phyloP scores from a whole-genome alignment of 2,797 vertebrate species.

The Hemibagrus guttatus region DNA sequence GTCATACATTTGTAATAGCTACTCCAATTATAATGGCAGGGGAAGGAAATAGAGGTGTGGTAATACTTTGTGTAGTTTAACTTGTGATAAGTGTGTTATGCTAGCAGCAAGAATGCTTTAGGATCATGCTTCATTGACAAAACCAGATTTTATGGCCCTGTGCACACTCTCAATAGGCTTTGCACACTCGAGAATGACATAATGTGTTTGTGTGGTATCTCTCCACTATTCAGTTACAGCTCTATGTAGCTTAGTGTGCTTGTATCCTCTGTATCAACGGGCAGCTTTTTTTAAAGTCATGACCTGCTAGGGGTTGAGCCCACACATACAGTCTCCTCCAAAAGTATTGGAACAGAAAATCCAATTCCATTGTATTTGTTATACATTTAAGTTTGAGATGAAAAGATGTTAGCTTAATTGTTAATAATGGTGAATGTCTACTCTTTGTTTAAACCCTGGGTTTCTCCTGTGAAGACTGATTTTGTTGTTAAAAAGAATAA shows the following conservation, averaged over 20 bases:
- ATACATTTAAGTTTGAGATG: not conserved
- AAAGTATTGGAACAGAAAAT: not conserved
- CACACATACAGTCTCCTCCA: not conserved
- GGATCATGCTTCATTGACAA: conserved; percentile 78
- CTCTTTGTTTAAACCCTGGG: not conserved
- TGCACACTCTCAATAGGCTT: conserved; percentile 82
- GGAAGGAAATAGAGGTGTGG: conserved; percentile 23
- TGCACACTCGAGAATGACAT: conserved; percentile 87
- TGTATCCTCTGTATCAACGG: not conserved
- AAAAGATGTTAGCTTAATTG: not conserved
- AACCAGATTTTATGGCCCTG: conserved; percentile 86
- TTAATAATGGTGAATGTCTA: not conserved
- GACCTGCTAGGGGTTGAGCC: not conserved
- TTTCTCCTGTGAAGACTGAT: not conserved
- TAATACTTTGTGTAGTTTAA: conserved; percentile 75
- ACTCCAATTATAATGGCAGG: not conserved
- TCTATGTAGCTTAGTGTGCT: not conserved
- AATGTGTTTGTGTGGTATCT: conserved; percentile 91
- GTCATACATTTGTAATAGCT: not conserved
- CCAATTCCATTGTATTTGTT: not conserved
- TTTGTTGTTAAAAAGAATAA: not conserved
- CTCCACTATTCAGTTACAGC: conserved; percentile 62
- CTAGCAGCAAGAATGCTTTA: conserved; percentile 61
- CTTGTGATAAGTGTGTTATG: conserved; percentile 81
- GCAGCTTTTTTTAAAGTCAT: not conserved